Evolutionary conservation across 1,140 invertebrate genomes (phyloP).

Genomic region (Megalopta genalis): DNA sequence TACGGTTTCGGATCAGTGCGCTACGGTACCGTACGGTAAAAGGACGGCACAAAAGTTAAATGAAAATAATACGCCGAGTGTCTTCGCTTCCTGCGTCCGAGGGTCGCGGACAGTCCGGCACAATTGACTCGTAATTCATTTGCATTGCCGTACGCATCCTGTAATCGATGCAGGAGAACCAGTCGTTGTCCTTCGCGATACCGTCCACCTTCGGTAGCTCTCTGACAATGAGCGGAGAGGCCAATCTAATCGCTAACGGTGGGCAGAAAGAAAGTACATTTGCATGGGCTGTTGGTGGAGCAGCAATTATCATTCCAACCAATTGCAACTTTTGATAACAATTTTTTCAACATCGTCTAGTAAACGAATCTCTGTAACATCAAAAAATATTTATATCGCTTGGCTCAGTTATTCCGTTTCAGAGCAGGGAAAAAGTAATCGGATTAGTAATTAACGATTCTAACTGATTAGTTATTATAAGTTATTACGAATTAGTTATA

Average conservation of each 20-base stretch:
- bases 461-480: too few species aligned
- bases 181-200: constrained; percentile 8
- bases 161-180: constrained; percentile 36
- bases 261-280: constrained; percentile 20
- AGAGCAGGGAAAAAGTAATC: too few species aligned
- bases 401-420: too few species aligned
- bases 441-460: too few species aligned
- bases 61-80: neutral
- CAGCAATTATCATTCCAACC: constrained; percentile 33
- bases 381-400: too few species aligned
- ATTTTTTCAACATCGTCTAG: too few species aligned
- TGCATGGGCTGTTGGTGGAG: constrained; percentile 2
- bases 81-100: constrained; percentile 13
- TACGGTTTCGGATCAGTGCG: too few species aligned
- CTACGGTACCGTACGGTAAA: too few species aligned
- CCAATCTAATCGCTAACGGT: neutral
- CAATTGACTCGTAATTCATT: constrained; percentile 56
- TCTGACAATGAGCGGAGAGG: constrained; percentile 30
- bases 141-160: constrained; percentile 32
- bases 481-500: too few species aligned
- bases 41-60: neutral
- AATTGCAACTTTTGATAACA: too few species aligned
- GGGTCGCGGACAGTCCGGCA: constrained; percentile 15
- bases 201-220: neutral
- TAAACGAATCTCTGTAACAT: too few species aligned